Percentiles rank a stretch among this genome's conserved stretches.
These are phyloP conservation scores for Balanococcus diminutus DNA, from an alignment of 2,888 invertebrate species.

Conservation along the genomic window DNA sequence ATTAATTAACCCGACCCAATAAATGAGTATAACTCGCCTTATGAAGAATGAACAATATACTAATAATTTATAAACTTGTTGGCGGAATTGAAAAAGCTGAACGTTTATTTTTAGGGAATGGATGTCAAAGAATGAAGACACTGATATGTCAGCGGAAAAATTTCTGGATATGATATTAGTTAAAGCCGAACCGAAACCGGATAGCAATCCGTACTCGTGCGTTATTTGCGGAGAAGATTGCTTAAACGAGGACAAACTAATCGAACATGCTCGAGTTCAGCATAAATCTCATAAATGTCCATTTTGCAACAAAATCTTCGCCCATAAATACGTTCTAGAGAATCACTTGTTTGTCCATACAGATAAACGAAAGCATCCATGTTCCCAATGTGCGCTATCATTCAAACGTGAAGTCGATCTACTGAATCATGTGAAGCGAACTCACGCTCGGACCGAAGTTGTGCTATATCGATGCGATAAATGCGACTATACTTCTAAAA, in stretches of 20 bases:
- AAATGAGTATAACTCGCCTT: too few relatives aligned
- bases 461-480: slow-evolving; percentile 34
- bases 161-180: slow-evolving; percentile 49
- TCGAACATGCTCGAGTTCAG: slow-evolving; percentile 45
- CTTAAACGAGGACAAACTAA: slow-evolving; percentile 13
- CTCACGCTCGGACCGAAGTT: slow-evolving; percentile 28
- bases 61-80: not conserved
- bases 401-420: slow-evolving; percentile 48
- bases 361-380: slow-evolving; percentile 32
- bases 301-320: slow-evolving; percentile 45
- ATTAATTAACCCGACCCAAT: too few relatives aligned
- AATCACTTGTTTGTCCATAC: slow-evolving; percentile 46
- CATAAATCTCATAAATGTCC: slow-evolving; percentile 47
- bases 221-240: slow-evolving; percentile 36
- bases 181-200: slow-evolving; percentile 45
- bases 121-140: slow-evolving; percentile 46
- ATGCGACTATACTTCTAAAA: slow-evolving; percentile 41
- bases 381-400: slow-evolving; percentile 37
- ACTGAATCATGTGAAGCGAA: slow-evolving; percentile 45
- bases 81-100: not conserved
- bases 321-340: slow-evolving; percentile 36
- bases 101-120: slow-evolving; percentile 47
- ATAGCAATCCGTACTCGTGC: slow-evolving; percentile 17
- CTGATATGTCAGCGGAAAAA: slow-evolving; percentile 47
- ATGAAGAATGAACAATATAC: not conserved